A percentile compares a stretch with the other conserved stretches of the same genome.
Conservation (phyloP, 1,140 invertebrate species). For the Latrodectus geometricus region DNA sequence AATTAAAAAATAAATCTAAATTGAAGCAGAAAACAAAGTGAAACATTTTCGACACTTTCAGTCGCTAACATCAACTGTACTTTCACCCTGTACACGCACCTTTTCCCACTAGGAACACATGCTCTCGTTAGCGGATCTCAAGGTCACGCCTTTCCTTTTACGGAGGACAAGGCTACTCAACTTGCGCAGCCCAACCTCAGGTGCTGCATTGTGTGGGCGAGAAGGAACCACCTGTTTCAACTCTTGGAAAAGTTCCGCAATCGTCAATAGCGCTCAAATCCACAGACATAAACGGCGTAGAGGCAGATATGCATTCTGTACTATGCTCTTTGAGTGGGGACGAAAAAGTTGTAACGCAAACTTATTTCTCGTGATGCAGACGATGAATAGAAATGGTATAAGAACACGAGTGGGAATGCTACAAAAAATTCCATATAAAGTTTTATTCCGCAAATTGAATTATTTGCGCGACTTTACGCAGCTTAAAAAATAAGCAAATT, state of each 20-base stretch:
- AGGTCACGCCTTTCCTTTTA: slow-evolving; percentile 51
- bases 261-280: not conserved
- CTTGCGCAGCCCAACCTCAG: not conserved
- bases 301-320: not conserved
- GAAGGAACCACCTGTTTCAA: slow-evolving; percentile 18
- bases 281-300: too few species aligned
- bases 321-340: not conserved
- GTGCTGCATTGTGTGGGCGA: slow-evolving; percentile 21
- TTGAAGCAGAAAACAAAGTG: too few species aligned
- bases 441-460: too few species aligned
- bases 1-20: too few species aligned
- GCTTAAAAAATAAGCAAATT: too few species aligned
- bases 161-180: slow-evolving; percentile 45
- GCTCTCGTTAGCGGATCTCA: slow-evolving; percentile 38
- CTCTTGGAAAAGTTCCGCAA: not conserved
- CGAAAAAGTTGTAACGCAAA: slow-evolving; percentile 1
- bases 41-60: too few species aligned
- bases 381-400: too few species aligned
- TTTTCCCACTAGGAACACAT: not conserved
- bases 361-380: too few species aligned
- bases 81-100: not conserved
- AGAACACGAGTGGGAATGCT: too few species aligned
- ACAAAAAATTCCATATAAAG: too few species aligned
- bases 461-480: too few species aligned
- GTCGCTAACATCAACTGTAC: not conserved